Evolutionary conservation across 2,797 vertebrate genomes (phyloP).

Genomic region (Astyanax mexicanus): DNA sequence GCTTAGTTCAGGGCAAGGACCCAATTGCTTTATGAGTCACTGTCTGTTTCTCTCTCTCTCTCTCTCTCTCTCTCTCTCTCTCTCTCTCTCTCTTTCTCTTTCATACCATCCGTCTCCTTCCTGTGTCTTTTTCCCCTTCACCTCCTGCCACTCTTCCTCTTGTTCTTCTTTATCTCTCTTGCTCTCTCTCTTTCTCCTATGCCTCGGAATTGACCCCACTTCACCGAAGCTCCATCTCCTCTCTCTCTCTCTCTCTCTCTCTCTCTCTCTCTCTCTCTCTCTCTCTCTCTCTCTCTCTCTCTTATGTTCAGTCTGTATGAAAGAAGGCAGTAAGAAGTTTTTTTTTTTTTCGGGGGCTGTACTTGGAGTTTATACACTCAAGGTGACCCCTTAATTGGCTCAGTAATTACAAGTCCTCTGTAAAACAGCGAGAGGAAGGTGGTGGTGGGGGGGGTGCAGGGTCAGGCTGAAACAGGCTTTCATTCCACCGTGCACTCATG

Average conservation of each 20-base stretch:
- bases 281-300: too few species aligned
- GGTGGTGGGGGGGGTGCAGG: constrained; percentile 66
- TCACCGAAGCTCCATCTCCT: not conserved
- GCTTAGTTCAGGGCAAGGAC: constrained; percentile 73
- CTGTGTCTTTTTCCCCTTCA: not conserved
- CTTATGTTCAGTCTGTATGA: constrained; percentile 26
- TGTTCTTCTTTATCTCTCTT: not conserved
- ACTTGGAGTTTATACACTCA: constrained; percentile 67
- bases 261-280: too few species aligned
- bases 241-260: too few species aligned
- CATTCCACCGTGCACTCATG: constrained; percentile 73
- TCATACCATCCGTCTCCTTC: constrained; percentile 18
- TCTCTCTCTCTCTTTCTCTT: constrained; percentile 17
- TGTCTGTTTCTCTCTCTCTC: constrained; percentile 30
- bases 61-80: constrained; percentile 42
- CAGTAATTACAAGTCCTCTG: constrained; percentile 77
- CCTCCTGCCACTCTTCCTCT: too few species aligned
- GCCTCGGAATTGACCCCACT: not conserved
- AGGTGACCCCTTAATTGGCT: constrained; percentile 81
- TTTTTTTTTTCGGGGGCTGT: constrained; percentile 62
- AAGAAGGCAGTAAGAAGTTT: constrained; percentile 60
- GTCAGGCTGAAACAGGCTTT: constrained; percentile 77
- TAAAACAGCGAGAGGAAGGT: constrained; percentile 48
- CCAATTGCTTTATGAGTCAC: constrained; percentile 77
- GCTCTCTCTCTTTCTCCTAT: constrained; percentile 29